Conservation (phyloP, 2,888 invertebrate species). For the Diaphora mendica region DNA sequence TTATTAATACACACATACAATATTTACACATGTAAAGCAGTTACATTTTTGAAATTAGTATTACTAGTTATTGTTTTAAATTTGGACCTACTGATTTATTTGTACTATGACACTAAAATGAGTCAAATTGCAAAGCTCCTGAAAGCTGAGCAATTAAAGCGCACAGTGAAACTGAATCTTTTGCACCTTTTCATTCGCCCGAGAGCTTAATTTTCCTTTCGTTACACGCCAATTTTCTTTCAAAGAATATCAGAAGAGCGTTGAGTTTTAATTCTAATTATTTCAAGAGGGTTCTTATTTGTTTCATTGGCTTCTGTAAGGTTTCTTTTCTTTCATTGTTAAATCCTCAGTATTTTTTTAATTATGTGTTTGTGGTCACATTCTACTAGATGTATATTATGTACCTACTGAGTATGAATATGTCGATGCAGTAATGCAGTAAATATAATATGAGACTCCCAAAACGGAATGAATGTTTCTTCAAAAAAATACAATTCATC, state of each 20-base stretch:
- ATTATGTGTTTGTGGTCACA: too few species aligned
- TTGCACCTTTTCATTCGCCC: constrained; percentile 51
- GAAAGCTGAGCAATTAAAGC: constrained; percentile 60
- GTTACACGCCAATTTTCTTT: constrained; percentile 42
- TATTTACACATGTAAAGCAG: too few species aligned
- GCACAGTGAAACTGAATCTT: constrained; percentile 51
- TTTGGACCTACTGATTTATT: constrained; percentile 29
- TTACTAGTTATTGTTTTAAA: not conserved
- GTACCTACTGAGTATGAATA: too few species aligned
- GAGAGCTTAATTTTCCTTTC: constrained; percentile 61
- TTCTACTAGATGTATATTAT: too few species aligned
- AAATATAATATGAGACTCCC: too few species aligned
- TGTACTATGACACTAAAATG: constrained; percentile 25
- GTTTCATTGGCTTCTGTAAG: constrained; percentile 6
- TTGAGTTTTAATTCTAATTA: constrained; percentile 20
- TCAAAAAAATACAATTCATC: too few species aligned
- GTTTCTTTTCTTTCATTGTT: not conserved
- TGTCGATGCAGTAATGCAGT: too few species aligned
- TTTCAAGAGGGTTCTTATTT: not conserved
- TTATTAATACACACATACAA: too few species aligned
- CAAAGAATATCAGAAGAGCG: constrained; percentile 30
- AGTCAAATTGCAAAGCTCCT: constrained; percentile 39
- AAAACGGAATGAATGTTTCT: too few species aligned
- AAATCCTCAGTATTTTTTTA: not conserved
- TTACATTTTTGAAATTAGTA: too few species aligned